A percentile compares a stretch with the other conserved stretches of the same genome.
These are phyloP conservation scores for Toxotes jaculatrix DNA, from an alignment of 2,113 vertebrate genomes.

Conservation along the genomic window DNA sequence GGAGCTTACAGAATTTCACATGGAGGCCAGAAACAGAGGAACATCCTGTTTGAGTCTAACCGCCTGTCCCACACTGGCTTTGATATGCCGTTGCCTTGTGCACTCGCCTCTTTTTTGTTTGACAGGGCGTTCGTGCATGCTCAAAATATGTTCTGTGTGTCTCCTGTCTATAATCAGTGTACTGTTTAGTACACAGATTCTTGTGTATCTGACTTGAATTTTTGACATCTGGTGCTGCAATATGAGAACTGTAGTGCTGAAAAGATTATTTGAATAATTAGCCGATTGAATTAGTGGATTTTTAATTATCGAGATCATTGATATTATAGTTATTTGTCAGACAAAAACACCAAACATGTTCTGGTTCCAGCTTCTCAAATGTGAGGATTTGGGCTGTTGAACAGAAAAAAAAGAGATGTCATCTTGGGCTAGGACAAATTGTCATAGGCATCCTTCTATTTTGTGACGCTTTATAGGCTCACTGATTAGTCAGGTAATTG, in stretches of 20 bases:
- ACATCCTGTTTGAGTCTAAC: slow-evolving; percentile 82
- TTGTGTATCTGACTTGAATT: too few relatives aligned
- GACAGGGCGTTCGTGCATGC: slow-evolving; percentile 30
- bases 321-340: too few relatives aligned
- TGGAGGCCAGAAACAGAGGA: slow-evolving; percentile 82
- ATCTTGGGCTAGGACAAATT: not conserved
- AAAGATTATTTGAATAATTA: too few relatives aligned
- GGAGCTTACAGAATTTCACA: slow-evolving; percentile 84
- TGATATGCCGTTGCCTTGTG: slow-evolving; percentile 66
- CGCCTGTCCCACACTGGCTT: slow-evolving; percentile 74
- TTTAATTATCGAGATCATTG: too few relatives aligned
- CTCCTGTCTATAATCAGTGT: slow-evolving; percentile 12
- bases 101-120: slow-evolving; percentile 59
- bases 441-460: not conserved
- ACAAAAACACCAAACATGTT: too few relatives aligned
- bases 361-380: not conserved
- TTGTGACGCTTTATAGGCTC: not conserved
- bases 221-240: not conserved
- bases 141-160: slow-evolving; percentile 33
- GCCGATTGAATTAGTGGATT: too few relatives aligned
- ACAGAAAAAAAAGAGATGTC: not conserved
- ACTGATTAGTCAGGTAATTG: not conserved
- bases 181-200: too few relatives aligned
- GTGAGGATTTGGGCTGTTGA: not conserved
- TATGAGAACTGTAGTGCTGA: not conserved